Base-by-base conservation (phyloP, 1,140 invertebrate genomes). In the Eufriesea mexicana region DNA sequence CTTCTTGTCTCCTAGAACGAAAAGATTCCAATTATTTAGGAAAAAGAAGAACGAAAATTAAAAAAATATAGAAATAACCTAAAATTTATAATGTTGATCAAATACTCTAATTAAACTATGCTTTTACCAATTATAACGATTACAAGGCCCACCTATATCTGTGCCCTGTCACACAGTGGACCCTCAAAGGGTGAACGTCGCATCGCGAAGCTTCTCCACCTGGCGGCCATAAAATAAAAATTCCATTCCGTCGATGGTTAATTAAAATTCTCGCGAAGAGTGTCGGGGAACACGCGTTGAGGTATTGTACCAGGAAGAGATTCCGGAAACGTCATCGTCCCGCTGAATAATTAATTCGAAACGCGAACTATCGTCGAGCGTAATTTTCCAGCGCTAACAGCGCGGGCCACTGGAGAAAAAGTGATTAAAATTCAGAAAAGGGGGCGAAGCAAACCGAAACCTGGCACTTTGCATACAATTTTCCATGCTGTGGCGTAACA, bases 401-500 rank as follows among this genome's bases (percentile, higher is more conserved):
- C 23, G 20, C 28, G 42, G 0, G 8, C 28, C 12, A 8, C 23
- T 14, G 14, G 23, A 35, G 54, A 35, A n/a, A 72, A 72, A 51
- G 45, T 45, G 51, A 71, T 79, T 72, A 72, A 57, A 51, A 72
- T 62, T 10, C 23, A 51, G 78, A 54, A 62, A 72, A 23, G 49
- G 57, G 28, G 23, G 25, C 5, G 68, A 51, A 62, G 14, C 35
- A 14, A 57, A 18, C 49, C 47, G 23, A 68, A 70, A 70, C 12
- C 20, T 59, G 35, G 57, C 28, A 25, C 49, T 79, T 79, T 64
- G 79, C 79, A 64, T 66, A 75, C 57, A 45, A 81, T 82, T 82
- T 82, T 67, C 45, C 28, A 20, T 55, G 42, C 49, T 18, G 42
- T 20, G 25, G 6, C 5, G 16, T 35, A 62, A 64, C 62, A 20